Percentiles rank a stretch among this genome's conserved stretches.
Conservation (phyloP, 2,113 vertebrate genomes). For the Lampris incognitus region DNA sequence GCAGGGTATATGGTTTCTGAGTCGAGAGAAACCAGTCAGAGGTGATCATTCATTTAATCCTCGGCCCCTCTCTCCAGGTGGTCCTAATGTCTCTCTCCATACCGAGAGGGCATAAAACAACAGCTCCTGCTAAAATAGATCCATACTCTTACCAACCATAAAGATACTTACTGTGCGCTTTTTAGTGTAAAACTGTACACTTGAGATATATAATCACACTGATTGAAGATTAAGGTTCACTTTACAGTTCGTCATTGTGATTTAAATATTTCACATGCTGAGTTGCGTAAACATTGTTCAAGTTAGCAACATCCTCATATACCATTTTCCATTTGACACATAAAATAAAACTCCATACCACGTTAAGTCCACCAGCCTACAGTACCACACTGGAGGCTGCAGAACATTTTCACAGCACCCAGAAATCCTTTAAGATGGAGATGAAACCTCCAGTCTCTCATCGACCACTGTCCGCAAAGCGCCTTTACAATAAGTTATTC, state of each 20-base stretch:
- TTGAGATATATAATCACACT: conserved; percentile 27
- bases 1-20: background rate
- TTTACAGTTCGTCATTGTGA: background rate
- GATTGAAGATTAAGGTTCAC: conserved; percentile 48
- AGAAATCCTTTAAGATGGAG: background rate
- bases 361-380: too few relatives aligned
- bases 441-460: conserved; percentile 11
- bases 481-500: conserved; percentile 53
- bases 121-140: conserved; percentile 15
- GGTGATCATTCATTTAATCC: background rate
- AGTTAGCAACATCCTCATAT: conserved; percentile 7
- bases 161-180: conserved; percentile 16
- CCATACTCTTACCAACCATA: conserved; percentile 1
- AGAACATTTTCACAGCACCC: conserved; percentile 42
- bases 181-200: conserved; percentile 8
- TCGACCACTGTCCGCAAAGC: conserved; percentile 24
- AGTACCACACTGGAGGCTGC: conserved; percentile 6
- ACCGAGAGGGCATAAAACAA: background rate
- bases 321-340: conserved; percentile 1
- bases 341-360: conserved; percentile 3
- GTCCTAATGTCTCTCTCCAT: background rate
- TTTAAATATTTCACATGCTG: conserved; percentile 32
- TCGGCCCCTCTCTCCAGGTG: background rate
- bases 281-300: conserved; percentile 51
- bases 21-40: background rate